A percentile compares a stretch with the other conserved stretches of the same genome.
Evolutionary conservation across 2,113 vertebrate species (phyloP).

Genomic region (Cacatua alba): DNA sequence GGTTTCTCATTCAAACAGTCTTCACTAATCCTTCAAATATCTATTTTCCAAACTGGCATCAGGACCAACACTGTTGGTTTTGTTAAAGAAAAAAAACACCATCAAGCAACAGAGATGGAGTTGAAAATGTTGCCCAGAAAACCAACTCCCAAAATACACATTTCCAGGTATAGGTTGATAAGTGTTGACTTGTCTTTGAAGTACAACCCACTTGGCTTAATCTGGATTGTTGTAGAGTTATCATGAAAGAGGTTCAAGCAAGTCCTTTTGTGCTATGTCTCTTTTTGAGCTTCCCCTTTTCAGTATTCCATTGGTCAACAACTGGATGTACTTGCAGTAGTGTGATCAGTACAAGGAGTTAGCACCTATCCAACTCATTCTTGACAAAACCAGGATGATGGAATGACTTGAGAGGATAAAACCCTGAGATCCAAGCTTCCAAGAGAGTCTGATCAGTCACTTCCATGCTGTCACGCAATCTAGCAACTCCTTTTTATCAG

Average conservation of each 20-base stretch:
- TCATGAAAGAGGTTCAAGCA: background rate
- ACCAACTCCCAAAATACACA: background rate
- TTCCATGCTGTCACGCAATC: background rate
- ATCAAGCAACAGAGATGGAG: background rate
- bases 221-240: background rate
- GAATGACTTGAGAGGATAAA: background rate
- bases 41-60: background rate
- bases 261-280: background rate
- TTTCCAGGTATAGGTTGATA: background rate
- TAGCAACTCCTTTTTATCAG: background rate
- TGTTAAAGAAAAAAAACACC: background rate
- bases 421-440: background rate
- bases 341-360: background rate
- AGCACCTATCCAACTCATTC: background rate
- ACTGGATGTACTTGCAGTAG: background rate
- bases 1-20: background rate
- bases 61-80: background rate
- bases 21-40: background rate
- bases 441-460: background rate
- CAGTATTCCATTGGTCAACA: background rate
- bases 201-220: background rate
- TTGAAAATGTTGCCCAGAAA: background rate
- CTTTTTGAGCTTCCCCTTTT: background rate
- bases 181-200: background rate
- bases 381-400: background rate